A percentile compares a stretch with the other conserved stretches of the same genome.
phyloP scores from a whole-genome alignment of 2,797 vertebrate species.

The Carduelis carduelis region DNA sequence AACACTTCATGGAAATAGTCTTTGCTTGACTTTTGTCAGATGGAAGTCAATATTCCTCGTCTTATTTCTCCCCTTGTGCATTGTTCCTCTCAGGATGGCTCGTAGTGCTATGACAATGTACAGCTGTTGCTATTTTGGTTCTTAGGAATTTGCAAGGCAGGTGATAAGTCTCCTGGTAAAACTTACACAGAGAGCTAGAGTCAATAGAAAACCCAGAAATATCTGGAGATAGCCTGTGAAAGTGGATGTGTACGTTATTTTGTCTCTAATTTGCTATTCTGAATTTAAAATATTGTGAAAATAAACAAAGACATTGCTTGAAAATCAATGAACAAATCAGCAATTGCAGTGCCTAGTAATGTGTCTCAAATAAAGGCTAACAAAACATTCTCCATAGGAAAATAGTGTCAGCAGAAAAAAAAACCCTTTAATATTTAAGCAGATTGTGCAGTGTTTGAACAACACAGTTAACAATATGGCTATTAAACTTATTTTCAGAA shows the following conservation, averaged over 20 bases:
- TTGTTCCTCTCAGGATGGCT: neutral
- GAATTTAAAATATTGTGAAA: neutral
- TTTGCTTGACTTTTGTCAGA: neutral
- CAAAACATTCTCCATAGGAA: neutral
- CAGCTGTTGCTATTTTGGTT: neutral
- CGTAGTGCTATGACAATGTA: neutral
- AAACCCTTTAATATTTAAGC: neutral
- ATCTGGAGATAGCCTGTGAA: neutral
- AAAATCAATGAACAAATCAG: neutral
- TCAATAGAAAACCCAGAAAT: neutral
- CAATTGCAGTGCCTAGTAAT: neutral
- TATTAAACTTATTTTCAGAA: neutral
- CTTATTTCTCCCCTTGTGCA: neutral
- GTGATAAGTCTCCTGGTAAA: neutral
- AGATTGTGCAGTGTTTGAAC: neutral
- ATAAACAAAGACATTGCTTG: neutral
- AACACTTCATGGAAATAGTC: neutral
- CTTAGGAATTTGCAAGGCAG: neutral
- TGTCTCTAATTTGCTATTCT: neutral
- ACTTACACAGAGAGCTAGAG: neutral
- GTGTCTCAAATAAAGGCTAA: neutral
- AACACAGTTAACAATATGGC: neutral
- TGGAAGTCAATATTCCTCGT: neutral
- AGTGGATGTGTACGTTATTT: neutral
- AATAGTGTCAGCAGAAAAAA: neutral